Conservation (phyloP, 2,797 vertebrate species). For the Squalus acanthias region DNA sequence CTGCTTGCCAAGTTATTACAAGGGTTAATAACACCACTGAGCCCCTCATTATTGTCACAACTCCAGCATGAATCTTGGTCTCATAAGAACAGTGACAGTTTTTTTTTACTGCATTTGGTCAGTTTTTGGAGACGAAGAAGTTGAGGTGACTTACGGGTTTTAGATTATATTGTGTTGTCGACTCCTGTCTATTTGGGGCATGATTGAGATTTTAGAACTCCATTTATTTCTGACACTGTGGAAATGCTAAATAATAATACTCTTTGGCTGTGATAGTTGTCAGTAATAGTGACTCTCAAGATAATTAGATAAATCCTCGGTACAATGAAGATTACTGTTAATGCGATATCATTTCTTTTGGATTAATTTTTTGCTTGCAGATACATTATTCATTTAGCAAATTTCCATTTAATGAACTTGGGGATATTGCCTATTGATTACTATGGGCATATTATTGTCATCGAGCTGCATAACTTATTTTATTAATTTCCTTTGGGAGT, state of each 20-base stretch:
- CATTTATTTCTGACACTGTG: background rate
- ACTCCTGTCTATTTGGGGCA: background rate
- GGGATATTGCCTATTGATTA: background rate
- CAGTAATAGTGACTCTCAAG: background rate
- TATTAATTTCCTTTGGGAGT: constrained; percentile 24
- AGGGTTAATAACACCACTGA: background rate
- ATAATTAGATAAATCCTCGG: background rate
- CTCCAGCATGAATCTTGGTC: background rate
- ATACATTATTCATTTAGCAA: background rate
- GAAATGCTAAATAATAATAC: background rate
- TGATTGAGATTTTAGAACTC: background rate
- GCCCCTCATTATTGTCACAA: background rate
- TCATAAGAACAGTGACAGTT: background rate
- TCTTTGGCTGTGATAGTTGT: background rate
- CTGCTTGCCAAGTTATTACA: background rate
- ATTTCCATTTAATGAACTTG: background rate
- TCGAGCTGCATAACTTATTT: background rate
- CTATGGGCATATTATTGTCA: background rate
- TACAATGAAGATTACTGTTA: background rate
- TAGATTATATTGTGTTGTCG: background rate
- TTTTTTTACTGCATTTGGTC: background rate
- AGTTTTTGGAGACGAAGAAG: background rate
- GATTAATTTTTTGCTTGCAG: background rate
- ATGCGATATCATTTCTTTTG: constrained; percentile 20
- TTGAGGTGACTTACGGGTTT: background rate